Base-by-base conservation (phyloP, 2,888 invertebrate species). In the Eristalinus sepulchralis region DNA sequence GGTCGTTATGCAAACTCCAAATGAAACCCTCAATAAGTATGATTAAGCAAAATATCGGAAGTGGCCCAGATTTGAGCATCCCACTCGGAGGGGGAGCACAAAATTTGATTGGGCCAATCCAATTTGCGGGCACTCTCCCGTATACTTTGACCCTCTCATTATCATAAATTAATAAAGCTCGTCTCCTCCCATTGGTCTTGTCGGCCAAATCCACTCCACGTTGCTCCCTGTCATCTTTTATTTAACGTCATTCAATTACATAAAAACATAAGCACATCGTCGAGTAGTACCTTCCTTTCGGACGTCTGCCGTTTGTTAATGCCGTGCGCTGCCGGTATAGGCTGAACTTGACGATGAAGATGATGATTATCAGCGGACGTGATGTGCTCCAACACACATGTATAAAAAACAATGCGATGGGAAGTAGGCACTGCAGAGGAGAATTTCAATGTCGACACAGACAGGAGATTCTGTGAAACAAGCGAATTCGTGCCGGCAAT, bases 91-190 rank as follows among this genome's bases (percentile, higher is more conserved):
- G 5, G 27, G 27, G 5, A 27, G 27, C 27, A 24, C 24, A 47
- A 53, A 39, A 59, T 17, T 62, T 59, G 33, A 70, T 36, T 70
- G 73, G 60, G 70, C 33, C 75, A 83, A 53, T 79, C 36, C 22
- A 68, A 79, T 76, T 75, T 79, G 70, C 39, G 47, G 79, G 70
- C 64, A 73, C 79, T 64, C 34, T 2, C 17, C n/a, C 5, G 1
- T 4, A 17, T 67, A 80, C 71, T 71, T 72, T 76, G 76, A 62
- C 36, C 47, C 60, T n/a, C 57, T 77, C 57, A 81, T 85, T 81
- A 85, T 72, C 84, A 81, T 85, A 77, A 85, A 81, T 81, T 81
- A 68, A 72, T 73, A 77, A 47, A 79, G 71, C 78, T 72, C 34
- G 76, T 67, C 47, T 33, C 17, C 59, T 53, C 24, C 55, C 39